A percentile compares a stretch with the other conserved stretches of the same genome.
phyloP scores from a whole-genome alignment of 2,797 vertebrate species.

The Siniperca obscura region DNA sequence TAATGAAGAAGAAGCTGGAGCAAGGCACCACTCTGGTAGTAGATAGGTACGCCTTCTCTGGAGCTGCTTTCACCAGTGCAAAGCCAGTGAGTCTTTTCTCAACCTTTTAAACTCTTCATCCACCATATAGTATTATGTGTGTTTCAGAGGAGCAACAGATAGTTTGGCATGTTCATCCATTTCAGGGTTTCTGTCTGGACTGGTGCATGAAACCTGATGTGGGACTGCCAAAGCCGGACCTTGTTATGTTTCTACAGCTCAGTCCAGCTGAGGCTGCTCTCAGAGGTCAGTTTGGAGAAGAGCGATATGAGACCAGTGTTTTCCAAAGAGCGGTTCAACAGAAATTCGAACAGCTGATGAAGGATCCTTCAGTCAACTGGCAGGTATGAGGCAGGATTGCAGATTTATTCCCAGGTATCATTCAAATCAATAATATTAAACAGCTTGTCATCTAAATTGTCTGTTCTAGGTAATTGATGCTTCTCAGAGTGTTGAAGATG shows the following conservation, averaged over 20 bases:
- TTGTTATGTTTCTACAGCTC: constrained; percentile 92
- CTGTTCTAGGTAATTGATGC: constrained; percentile 86
- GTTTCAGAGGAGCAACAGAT: not conserved
- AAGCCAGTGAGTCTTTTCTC: constrained; percentile 88
- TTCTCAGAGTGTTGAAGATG: constrained; percentile 86
- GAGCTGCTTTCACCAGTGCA: constrained; percentile 94
- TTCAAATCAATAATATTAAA: not conserved
- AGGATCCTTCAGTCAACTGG: constrained; percentile 91
- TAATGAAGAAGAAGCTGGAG: constrained; percentile 90
- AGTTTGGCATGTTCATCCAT: not conserved
- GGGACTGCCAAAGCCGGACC: constrained; percentile 95
- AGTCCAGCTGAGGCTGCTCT: constrained; percentile 79
- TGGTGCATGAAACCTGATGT: constrained; percentile 94
- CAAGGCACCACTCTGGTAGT: constrained; percentile 91
- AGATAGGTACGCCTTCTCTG: constrained; percentile 97
- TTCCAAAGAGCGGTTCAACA: constrained; percentile 89
- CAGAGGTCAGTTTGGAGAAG: constrained; percentile 89
- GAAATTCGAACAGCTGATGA: constrained; percentile 88
- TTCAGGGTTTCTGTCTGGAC: constrained; percentile 90
- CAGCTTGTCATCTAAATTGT: not conserved
- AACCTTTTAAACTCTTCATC: not conserved
- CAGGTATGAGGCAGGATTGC: constrained; percentile 83
- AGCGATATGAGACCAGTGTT: constrained; percentile 89
- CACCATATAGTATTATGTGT: not conserved
- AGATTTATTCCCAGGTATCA: not conserved